A percentile compares a stretch with the other conserved stretches of the same genome.
These are phyloP conservation scores for Chrysoperla carnea DNA, from an alignment of 1,140 invertebrate genomes.

Conservation along the genomic window DNA sequence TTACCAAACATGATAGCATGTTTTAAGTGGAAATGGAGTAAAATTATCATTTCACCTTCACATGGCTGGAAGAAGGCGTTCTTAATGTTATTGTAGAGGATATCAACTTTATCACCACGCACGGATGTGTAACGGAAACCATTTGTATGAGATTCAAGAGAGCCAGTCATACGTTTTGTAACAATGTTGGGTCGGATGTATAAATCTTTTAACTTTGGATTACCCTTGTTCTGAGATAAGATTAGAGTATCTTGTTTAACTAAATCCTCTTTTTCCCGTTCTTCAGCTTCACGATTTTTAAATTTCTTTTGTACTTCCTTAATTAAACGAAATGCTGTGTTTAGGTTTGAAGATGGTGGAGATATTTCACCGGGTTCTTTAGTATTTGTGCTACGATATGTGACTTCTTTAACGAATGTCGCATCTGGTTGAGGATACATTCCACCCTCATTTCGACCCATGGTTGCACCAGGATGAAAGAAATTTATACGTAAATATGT, in stretches of 20 bases:
- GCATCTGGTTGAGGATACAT: constrained; percentile 86
- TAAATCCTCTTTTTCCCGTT: constrained; percentile 94
- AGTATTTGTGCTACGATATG: constrained; percentile 94
- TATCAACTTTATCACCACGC: constrained; percentile 96
- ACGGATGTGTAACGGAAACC: constrained; percentile 97
- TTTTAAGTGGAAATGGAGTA: constrained; percentile 97
- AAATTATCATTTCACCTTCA: constrained; percentile 98
- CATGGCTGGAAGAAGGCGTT: constrained; percentile 99
- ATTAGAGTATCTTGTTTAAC: constrained; percentile 98
- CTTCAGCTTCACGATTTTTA: constrained; percentile 94
- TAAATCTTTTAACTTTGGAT: constrained; percentile 96
- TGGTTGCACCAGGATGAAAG: constrained; percentile 91
- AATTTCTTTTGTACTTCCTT: constrained; percentile 99
- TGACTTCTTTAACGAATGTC: constrained; percentile 96
- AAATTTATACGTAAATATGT: constrained; percentile 98
- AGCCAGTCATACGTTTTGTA: constrained; percentile 91
- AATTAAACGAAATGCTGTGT: constrained; percentile 91
- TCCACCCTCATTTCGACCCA: constrained; percentile 81
- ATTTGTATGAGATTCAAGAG: constrained; percentile 89
- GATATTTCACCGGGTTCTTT: constrained; percentile 95
- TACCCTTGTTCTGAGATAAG: constrained; percentile 88
- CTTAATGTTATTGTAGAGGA: constrained; percentile 98
- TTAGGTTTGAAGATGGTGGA: constrained; percentile 88
- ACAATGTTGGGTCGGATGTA: constrained; percentile 98
- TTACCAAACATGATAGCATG: constrained; percentile 99